phyloP scores from a whole-genome alignment of 2,888 invertebrate genomes.

The Acholoe squamosa region DNA sequence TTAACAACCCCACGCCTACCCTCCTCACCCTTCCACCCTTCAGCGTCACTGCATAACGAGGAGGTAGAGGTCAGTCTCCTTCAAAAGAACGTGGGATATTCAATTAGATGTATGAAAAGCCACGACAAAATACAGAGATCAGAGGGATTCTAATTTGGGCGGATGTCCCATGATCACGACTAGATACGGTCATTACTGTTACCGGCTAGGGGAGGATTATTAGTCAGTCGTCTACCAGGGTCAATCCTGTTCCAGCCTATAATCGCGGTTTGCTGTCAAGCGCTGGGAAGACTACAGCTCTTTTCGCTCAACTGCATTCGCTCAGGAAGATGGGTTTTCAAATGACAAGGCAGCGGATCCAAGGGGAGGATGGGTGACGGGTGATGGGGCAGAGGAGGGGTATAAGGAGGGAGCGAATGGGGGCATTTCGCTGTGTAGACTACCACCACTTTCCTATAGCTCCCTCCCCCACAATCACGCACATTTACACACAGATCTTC shows the following conservation, averaged over 20 bases:
- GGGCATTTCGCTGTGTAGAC: too few species aligned
- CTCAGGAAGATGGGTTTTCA: neutral
- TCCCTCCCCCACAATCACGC: neutral
- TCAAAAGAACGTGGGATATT: neutral
- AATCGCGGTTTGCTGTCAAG: neutral
- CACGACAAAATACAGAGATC: constrained; percentile 14
- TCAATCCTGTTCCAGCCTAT: constrained; percentile 25
- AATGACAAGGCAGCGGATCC: constrained; percentile 34
- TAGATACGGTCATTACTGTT: constrained; percentile 26
- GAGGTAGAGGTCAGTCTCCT: neutral
- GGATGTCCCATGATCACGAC: neutral
- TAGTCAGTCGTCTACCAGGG: neutral
- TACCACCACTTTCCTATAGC: neutral
- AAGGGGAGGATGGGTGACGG: too few species aligned
- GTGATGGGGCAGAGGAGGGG: neutral
- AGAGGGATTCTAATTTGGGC: constrained; percentile 33
- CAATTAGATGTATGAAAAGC: constrained; percentile 24
- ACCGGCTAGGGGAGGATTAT: neutral
- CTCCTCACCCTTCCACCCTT: neutral
- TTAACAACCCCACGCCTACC: neutral
- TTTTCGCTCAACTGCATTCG: constrained; percentile 35
- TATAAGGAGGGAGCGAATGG: neutral
- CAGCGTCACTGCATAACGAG: neutral
- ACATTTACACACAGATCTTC: too few species aligned
- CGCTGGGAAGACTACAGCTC: neutral